Base-by-base conservation (phyloP, 1,140 invertebrate genomes). In the Manduca sexta region DNA sequence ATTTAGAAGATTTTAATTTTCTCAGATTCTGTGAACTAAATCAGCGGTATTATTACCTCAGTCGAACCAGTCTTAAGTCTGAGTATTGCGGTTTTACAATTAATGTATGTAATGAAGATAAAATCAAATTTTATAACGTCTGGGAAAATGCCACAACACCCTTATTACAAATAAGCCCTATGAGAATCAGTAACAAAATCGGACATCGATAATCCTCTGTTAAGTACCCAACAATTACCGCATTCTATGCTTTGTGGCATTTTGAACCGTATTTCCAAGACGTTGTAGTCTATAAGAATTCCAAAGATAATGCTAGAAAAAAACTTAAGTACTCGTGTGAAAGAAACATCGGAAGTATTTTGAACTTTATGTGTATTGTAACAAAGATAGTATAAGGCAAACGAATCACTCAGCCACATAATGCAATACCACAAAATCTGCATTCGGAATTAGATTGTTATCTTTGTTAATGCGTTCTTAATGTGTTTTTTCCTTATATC, bases 401-500 rank as follows among this genome's bases (percentile, higher is more conserved):
- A 66, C 58, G 55, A 57, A 15, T 18, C 65, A 57, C 40, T 52
- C 50, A 64, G 47, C 40, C 52, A 56, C 64, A 52, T 37, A 58
- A 57, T 61, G 62, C 53, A 61, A 55, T 49, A 42, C 52, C 43
- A 37, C 51, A 60, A 71, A 45, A 73, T 74, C 71, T 73, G 66
- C 64, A 69, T 71, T 69, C 64, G 51, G 56, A 56, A 70, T 74
- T 70, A 69, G 75, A 78, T 78, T 64, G 62, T 74, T 82, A 78
- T 77, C 74, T 64, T 34, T 42, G 48, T 53, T 69, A 74, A 74
- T 71, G 49, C 66, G 57, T 55, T 56, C 56, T 58, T 69, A 71
- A 75, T 68, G 58, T 56, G 60, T 52, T 74, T 68, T 73, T 70
- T 70, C 56, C 45, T 40, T 48, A 72, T 72, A 77, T 82, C 78